Conservation (phyloP, 1,140 invertebrate species). For the Lysiphlebus fabarum region DNA sequence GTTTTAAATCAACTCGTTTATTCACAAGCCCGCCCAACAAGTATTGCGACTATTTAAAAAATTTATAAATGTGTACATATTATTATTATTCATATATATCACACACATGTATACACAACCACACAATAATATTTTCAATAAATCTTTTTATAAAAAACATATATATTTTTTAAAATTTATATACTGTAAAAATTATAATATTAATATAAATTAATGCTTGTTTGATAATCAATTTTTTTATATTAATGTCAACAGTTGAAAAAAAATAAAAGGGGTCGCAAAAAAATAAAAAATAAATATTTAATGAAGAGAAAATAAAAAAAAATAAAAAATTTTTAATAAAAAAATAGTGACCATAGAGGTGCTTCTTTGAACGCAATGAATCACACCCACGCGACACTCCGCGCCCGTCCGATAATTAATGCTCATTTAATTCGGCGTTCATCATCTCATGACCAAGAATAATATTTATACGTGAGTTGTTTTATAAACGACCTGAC, state of each 20-base stretch:
- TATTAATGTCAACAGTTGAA: slow-evolving; percentile 4
- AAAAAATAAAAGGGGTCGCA: slow-evolving; percentile 25
- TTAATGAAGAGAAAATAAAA: slow-evolving; percentile 9
- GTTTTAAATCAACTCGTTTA: slow-evolving; percentile 23
- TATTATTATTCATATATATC: too few relatives aligned
- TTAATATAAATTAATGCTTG: too few relatives aligned
- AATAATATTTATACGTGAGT: slow-evolving; percentile 44
- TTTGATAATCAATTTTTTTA: neutral
- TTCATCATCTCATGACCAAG: slow-evolving; percentile 42
- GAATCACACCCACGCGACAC: slow-evolving; percentile 51
- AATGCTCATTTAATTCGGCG: slow-evolving; percentile 51
- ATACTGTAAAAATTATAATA: neutral
- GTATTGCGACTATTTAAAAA: neutral
- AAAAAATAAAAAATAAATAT: slow-evolving; percentile 15
- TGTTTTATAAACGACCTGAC: slow-evolving; percentile 5
- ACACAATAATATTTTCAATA: too few relatives aligned
- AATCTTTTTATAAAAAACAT: too few relatives aligned
- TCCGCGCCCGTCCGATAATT: slow-evolving; percentile 44
- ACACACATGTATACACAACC: too few relatives aligned
- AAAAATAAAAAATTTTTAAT: slow-evolving; percentile 22
- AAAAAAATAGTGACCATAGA: too few relatives aligned
- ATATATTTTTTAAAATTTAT: neutral
- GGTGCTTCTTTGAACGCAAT: slow-evolving; percentile 35
- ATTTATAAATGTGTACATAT: too few relatives aligned
- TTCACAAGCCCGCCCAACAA: slow-evolving; percentile 14